Percentiles rank a stretch among this genome's conserved stretches.
Conservation (phyloP, 2,888 invertebrate species). For the Callosobruchus maculatus region DNA sequence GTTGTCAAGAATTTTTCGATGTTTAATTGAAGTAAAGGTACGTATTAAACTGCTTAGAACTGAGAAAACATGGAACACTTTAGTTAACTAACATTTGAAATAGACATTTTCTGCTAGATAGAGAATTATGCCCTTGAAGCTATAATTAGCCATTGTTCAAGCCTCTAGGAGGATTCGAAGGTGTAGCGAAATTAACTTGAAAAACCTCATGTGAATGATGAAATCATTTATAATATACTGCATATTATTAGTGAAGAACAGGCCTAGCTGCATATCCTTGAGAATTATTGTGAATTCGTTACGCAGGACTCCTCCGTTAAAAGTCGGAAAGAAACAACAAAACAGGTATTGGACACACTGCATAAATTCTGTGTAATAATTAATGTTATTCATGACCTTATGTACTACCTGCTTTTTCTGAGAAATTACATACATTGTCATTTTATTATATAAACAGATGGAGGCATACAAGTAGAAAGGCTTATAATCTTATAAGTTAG, state of each 20-base stretch:
- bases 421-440: neutral
- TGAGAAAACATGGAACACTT: too few relatives aligned
- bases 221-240: neutral
- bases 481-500: too few relatives aligned
- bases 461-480: neutral
- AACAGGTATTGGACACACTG: neutral
- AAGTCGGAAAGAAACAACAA: neutral
- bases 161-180: neutral
- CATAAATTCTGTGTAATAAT: neutral
- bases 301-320: neutral
- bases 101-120: too few relatives aligned
- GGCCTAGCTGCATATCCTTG: neutral
- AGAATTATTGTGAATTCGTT: neutral
- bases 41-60: too few relatives aligned
- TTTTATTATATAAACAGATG: neutral
- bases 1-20: too few relatives aligned
- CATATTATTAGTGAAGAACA: neutral
- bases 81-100: too few relatives aligned
- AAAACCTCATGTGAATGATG: neutral
- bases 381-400: neutral
- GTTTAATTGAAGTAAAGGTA: too few relatives aligned
- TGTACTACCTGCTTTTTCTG: neutral
- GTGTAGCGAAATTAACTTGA: neutral
- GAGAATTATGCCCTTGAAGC: neutral
- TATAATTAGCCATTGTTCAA: neutral